These are phyloP conservation scores for Pimephales promelas DNA, from an alignment of 2,113 vertebrate species.

Conservation along the genomic window DNA sequence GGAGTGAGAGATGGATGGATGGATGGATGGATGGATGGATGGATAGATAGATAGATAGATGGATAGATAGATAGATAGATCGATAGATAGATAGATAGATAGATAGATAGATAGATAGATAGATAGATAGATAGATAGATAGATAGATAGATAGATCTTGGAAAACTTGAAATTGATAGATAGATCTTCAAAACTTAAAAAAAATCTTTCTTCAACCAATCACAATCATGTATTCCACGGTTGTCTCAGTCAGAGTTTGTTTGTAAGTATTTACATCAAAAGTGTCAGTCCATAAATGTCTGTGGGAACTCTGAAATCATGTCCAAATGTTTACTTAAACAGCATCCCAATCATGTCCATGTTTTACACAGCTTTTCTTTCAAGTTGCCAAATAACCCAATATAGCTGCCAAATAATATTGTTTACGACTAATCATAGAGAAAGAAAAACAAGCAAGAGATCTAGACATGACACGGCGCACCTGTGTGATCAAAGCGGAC, in stretches of 20 bases:
- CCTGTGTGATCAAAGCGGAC: conserved; percentile 16
- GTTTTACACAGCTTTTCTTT: neutral
- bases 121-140: too few species aligned
- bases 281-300: neutral
- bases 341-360: neutral
- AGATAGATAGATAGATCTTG: too few species aligned
- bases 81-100: too few species aligned
- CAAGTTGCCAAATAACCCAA: neutral
- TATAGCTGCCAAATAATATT: conserved; percentile 19
- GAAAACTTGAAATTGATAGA: too few species aligned
- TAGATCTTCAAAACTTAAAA: too few species aligned
- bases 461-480: neutral
- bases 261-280: neutral
- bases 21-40: too few species aligned
- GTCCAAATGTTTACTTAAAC: conserved; percentile 10
- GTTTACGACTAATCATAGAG: neutral
- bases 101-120: too few species aligned
- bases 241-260: neutral
- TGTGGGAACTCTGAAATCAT: neutral
- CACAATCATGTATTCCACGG: neutral
- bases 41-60: too few species aligned
- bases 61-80: too few species aligned
- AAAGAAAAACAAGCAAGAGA: conserved; percentile 3
- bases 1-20: too few species aligned
- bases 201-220: neutral